Conservation (phyloP, 2,113 vertebrate species). For the Dicaeum eximium region DNA sequence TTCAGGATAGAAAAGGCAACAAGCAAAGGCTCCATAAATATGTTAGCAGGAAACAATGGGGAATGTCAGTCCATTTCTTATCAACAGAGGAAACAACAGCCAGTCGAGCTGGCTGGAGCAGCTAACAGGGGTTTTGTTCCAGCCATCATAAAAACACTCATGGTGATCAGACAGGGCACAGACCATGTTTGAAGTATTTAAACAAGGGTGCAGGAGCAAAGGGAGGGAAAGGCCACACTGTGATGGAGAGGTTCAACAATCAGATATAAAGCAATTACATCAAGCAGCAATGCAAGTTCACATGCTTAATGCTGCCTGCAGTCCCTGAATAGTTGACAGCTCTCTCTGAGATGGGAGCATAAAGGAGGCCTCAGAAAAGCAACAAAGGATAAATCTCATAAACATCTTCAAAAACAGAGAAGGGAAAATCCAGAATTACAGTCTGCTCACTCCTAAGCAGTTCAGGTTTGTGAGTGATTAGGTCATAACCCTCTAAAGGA, state of each 20-base stretch:
- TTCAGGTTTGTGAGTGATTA: neutral
- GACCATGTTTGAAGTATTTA: neutral
- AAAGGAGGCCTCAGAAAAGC: neutral
- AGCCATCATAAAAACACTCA: neutral
- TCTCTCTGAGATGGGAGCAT: neutral
- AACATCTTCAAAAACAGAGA: neutral
- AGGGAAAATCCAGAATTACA: neutral
- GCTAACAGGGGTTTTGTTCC: neutral
- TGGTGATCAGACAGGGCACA: neutral
- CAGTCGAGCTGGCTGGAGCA: neutral
- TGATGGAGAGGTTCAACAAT: neutral
- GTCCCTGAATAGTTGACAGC: neutral
- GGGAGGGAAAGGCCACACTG: neutral
- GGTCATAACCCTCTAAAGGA: neutral
- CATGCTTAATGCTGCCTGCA: neutral
- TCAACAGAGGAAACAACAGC: slow-evolving; percentile 6
- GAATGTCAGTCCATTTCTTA: slow-evolving; percentile 25
- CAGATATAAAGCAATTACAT: neutral
- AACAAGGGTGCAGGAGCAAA: neutral
- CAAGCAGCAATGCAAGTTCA: neutral
- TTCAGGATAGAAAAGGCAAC: neutral
- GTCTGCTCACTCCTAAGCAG: neutral
- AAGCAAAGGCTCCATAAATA: slow-evolving; percentile 30
- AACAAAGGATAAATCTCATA: neutral
- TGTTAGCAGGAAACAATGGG: neutral